A percentile compares a stretch with the other conserved stretches of the same genome.
These are phyloP conservation scores for Cataglyphis hispanica DNA, from an alignment of 1,140 invertebrate species.

Conservation along the genomic window DNA sequence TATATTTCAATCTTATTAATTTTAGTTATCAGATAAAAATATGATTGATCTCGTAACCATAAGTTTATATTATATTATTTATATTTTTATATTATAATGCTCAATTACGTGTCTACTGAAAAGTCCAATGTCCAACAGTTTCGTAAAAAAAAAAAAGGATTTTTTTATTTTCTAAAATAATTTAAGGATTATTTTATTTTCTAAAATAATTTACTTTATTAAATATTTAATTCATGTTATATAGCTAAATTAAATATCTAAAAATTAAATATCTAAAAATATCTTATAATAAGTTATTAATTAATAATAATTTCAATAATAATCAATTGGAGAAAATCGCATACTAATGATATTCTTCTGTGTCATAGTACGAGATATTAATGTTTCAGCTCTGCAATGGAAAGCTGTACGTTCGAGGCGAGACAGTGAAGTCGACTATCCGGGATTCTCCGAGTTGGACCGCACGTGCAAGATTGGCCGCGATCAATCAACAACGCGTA, in stretches of 20 bases:
- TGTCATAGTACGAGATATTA: background rate
- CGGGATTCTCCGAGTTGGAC: constrained; percentile 41
- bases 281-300: constrained; percentile 1
- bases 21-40: constrained; percentile 1
- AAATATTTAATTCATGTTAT: too few relatives aligned
- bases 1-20: background rate
- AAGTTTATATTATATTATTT: background rate
- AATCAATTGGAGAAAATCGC: background rate
- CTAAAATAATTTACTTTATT: background rate
- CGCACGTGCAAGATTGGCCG: constrained; percentile 42
- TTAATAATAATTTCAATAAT: background rate
- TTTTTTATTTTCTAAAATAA: too few relatives aligned
- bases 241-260: background rate
- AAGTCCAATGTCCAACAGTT: background rate
- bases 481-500: constrained; percentile 56
- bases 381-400: background rate
- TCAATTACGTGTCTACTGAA: background rate
- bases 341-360: background rate
- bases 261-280: background rate
- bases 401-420: background rate
- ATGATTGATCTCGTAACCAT: background rate
- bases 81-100: too few relatives aligned
- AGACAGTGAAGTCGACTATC: constrained; percentile 11
- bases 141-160: too few relatives aligned
- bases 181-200: too few relatives aligned